Evolutionary conservation across 2,113 vertebrate genomes (phyloP).

Genomic region (Centropus bengalensis): DNA sequence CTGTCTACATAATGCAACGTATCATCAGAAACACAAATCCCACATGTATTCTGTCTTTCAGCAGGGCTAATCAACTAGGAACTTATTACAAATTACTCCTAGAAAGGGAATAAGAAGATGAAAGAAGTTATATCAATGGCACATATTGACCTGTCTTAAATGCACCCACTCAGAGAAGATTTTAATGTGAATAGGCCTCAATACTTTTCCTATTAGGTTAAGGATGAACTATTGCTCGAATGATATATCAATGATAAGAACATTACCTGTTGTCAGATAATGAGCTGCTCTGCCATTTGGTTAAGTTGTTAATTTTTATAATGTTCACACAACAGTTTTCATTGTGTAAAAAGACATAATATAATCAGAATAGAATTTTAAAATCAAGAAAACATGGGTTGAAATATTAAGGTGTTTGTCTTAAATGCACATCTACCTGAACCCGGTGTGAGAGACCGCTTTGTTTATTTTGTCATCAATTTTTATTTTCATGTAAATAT

Average conservation of each 20-base stretch:
- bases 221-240: not conserved
- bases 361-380: not conserved
- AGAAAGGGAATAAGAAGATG: not conserved
- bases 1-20: not conserved
- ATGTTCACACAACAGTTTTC: not conserved
- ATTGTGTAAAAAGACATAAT: not conserved
- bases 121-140: not conserved
- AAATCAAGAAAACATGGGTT: not conserved
- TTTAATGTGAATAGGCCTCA: not conserved
- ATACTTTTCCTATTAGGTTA: not conserved
- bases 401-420: not conserved
- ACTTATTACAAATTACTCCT: not conserved
- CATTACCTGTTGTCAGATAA: not conserved
- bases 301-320: not conserved
- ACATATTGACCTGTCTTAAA: not conserved
- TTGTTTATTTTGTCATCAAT: not conserved
- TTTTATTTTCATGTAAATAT: not conserved
- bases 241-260: not conserved
- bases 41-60: not conserved
- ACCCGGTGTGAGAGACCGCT: not conserved
- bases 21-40: not conserved
- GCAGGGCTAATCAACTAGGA: not conserved
- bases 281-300: not conserved
- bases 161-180: not conserved
- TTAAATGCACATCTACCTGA: not conserved